Percentiles rank a stretch among this genome's conserved stretches.
Conservation (phyloP, 2,888 invertebrate species). For the Beris chalybata region DNA sequence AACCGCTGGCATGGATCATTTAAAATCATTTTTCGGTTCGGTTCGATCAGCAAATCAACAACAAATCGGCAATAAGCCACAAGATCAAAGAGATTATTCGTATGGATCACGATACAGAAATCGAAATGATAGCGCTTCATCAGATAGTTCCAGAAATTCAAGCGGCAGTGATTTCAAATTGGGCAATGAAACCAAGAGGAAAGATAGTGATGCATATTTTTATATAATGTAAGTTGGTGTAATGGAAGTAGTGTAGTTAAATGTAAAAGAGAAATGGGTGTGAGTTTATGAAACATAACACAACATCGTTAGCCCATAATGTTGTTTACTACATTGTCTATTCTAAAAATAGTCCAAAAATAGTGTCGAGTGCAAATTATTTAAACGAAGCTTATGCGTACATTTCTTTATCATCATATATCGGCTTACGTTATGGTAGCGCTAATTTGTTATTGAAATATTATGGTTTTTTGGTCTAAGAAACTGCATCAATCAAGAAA, state of each 20-base stretch:
- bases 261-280: too few species aligned
- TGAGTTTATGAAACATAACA: too few species aligned
- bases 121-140: constrained; percentile 4
- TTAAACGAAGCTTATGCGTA: too few species aligned
- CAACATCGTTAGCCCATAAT: too few species aligned
- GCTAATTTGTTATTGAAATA: too few species aligned
- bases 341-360: too few species aligned
- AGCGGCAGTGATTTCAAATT: constrained; percentile 40
- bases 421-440: too few species aligned
- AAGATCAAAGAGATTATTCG: neutral
- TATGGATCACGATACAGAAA: neutral
- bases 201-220: constrained; percentile 53
- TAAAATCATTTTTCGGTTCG: constrained; percentile 21
- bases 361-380: too few species aligned
- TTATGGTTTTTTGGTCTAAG: too few species aligned
- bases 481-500: too few species aligned
- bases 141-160: constrained; percentile 18
- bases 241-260: neutral
- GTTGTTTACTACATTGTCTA: too few species aligned
- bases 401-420: too few species aligned
- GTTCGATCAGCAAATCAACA: constrained; percentile 16
- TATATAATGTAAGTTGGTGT: constrained; percentile 53
- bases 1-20: constrained; percentile 10
- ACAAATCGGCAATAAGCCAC: neutral
- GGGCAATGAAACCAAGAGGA: constrained; percentile 45